phyloP scores from a whole-genome alignment of 2,113 vertebrate species.

The Albula glossodonta region DNA sequence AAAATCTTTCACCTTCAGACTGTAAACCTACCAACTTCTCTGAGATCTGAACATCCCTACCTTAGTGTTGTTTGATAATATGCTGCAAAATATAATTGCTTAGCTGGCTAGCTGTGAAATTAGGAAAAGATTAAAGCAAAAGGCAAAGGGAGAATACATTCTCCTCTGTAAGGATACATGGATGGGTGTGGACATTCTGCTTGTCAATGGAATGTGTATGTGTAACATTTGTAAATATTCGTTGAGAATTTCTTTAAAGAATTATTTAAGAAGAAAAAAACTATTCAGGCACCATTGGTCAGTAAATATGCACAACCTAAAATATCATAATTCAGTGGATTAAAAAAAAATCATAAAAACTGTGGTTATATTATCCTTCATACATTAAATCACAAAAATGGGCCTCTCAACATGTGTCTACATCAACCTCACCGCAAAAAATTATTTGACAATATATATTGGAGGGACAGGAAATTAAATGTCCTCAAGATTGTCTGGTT shows the following conservation, averaged over 20 bases:
- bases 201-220: no score
- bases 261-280: background rate
- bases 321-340: background rate
- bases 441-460: background rate
- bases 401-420: background rate
- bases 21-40: no score
- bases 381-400: background rate
- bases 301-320: background rate
- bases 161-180: no score
- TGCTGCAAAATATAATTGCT: background rate
- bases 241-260: no score
- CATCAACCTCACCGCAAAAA: slow-evolving; percentile 3
- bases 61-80: background rate
- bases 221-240: no score
- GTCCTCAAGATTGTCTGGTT: slow-evolving; percentile 1
- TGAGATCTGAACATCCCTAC: no score
- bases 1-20: no score
- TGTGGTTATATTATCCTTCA: background rate
- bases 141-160: no score
- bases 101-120: background rate
- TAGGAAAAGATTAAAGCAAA: background rate
- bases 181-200: no score
- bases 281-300: background rate
- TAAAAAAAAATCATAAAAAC: background rate
- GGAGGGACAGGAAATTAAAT: background rate